A percentile compares a stretch with the other conserved stretches of the same genome.
Evolutionary conservation across 2,113 vertebrate species (phyloP).

Genomic region (Zapornia atra): DNA sequence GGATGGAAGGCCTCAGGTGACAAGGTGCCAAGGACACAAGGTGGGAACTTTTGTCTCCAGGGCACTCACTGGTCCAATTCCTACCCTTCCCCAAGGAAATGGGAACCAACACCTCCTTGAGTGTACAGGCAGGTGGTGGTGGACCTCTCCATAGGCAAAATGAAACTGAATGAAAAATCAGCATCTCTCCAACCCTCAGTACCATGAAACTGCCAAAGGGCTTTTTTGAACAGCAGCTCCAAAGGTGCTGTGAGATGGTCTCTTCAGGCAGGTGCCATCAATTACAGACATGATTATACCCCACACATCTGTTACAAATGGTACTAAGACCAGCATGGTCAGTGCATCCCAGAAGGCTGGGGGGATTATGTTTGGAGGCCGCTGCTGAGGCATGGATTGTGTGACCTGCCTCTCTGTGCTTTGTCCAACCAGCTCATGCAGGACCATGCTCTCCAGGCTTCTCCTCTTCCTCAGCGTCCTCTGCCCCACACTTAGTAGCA

Average conservation of each 20-base stretch:
- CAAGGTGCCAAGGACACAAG: no score
- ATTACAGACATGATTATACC: not conserved
- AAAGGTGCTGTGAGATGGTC: not conserved
- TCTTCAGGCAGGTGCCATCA: not conserved
- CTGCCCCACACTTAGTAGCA: not conserved
- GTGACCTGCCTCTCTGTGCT: not conserved
- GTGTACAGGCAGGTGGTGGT: not conserved
- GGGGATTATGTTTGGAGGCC: slow-evolving; percentile 32
- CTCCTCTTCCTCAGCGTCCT: not conserved
- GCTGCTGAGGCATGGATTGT: not conserved
- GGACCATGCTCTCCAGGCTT: not conserved
- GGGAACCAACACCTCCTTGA: not conserved
- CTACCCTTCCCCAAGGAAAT: not conserved
- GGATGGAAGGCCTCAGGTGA: not conserved
- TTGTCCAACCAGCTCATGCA: not conserved
- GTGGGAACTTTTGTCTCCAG: not conserved
- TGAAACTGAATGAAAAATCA: not conserved
- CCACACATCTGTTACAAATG: not conserved
- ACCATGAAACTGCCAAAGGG: not conserved
- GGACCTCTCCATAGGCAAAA: not conserved
- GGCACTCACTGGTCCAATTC: not conserved
- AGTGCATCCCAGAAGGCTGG: not conserved
- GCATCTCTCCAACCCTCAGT: not conserved
- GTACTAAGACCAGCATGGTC: slow-evolving; percentile 5
- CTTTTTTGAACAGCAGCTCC: not conserved